phyloP scores from a whole-genome alignment of 2,888 invertebrate species.

The Pediacus dermestoides region DNA sequence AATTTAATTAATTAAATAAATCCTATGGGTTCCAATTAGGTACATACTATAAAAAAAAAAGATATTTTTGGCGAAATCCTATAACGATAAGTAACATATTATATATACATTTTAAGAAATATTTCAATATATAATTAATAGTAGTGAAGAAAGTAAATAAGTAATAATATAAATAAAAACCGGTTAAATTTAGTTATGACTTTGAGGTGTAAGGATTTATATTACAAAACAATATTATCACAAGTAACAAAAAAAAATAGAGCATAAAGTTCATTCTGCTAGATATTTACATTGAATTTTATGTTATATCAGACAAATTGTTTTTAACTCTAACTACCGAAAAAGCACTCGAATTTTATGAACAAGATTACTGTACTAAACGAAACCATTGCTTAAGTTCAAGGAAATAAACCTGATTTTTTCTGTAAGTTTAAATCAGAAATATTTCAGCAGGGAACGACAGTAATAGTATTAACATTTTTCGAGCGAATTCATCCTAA shows the following conservation, averaged over 20 bases:
- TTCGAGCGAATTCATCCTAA: no score
- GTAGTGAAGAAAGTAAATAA: no score
- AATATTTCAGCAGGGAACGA: no score
- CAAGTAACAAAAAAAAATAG: constrained; percentile 30
- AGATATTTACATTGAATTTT: constrained; percentile 41
- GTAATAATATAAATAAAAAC: constrained; percentile 23
- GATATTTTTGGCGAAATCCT: no score
- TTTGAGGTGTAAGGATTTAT: constrained; percentile 21
- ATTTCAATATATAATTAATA: no score
- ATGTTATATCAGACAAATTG: constrained; percentile 37
- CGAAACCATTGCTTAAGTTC: no score
- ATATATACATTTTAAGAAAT: no score
- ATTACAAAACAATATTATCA: constrained; percentile 31
- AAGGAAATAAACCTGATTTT: no score
- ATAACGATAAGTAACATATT: no score
- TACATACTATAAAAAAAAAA: no score
- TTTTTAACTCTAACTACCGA: constrained; percentile 33
- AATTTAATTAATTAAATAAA: constrained; percentile 22
- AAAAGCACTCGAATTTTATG: constrained; percentile 34
- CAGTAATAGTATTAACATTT: constrained; percentile 28
- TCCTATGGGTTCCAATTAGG: no score
- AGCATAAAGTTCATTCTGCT: constrained; percentile 38
- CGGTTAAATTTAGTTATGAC: constrained; percentile 37
- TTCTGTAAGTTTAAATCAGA: no score
- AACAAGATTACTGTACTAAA: constrained; percentile 31